Conservation (phyloP, 2,888 invertebrate species). For the Drosophila neonasuta region DNA sequence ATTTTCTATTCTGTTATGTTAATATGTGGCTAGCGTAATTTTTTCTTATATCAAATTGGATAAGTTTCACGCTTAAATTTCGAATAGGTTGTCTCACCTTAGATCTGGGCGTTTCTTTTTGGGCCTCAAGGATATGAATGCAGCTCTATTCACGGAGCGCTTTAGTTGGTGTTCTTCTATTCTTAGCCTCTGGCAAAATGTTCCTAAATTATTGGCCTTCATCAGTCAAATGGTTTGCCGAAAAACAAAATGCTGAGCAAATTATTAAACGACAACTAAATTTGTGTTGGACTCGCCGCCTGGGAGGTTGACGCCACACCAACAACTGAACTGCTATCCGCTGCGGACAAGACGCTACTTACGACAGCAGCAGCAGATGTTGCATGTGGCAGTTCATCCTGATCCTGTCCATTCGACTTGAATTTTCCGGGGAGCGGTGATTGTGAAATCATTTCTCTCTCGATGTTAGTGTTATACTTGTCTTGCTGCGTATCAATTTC, state of each 20-base stretch:
- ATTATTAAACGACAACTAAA: constrained; percentile 81
- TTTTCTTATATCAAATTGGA: constrained; percentile 41
- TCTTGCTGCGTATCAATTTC: constrained; percentile 32
- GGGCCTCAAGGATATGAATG: constrained; percentile 28
- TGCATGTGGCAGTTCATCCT: constrained; percentile 39
- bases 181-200: constrained; percentile 74
- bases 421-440: constrained; percentile 33
- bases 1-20: constrained; percentile 33
- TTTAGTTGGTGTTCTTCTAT: constrained; percentile 30
- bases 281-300: constrained; percentile 76
- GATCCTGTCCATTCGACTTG: constrained; percentile 44
- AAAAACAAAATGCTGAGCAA: constrained; percentile 80
- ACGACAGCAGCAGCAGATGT: constrained; percentile 23
- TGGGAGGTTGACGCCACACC: constrained; percentile 63
- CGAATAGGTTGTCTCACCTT: constrained; percentile 15
- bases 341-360: constrained; percentile 31
- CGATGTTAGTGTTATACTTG: constrained; percentile 50
- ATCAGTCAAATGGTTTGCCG: constrained; percentile 76
- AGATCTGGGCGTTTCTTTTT: constrained; percentile 1
- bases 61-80: constrained; percentile 17
- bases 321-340: constrained; percentile 33
- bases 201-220: constrained; percentile 30
- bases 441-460: constrained; percentile 39
- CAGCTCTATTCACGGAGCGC: constrained; percentile 72
- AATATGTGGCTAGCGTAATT: constrained; percentile 46